phyloP scores from a whole-genome alignment of 2,797 vertebrate species.

The Todus mexicanus region DNA sequence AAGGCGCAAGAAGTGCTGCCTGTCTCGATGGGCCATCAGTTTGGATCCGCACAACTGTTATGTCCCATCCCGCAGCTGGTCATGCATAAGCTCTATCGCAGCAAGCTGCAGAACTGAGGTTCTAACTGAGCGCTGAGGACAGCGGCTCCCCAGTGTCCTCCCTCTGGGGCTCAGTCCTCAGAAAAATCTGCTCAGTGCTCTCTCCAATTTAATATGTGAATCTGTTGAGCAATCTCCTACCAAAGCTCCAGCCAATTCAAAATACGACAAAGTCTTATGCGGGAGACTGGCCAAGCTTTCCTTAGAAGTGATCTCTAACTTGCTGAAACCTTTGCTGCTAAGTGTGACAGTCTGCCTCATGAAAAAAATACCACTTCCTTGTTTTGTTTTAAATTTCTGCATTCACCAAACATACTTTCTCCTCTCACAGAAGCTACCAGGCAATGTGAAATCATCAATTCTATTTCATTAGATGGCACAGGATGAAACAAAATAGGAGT shows the following conservation, averaged over 20 bases:
- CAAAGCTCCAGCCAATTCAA: not conserved
- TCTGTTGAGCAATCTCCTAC: not conserved
- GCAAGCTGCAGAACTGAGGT: not conserved
- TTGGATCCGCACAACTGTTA: not conserved
- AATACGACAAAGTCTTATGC: not conserved
- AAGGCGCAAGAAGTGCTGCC: not conserved
- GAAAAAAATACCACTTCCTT: not conserved
- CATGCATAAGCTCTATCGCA: not conserved
- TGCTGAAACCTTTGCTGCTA: not conserved
- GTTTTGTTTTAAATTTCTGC: not conserved
- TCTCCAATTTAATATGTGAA: not conserved
- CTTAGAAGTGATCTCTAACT: not conserved
- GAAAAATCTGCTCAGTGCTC: not conserved
- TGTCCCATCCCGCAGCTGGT: not conserved
- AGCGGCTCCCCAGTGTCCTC: not conserved
- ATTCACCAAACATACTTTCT: not conserved
- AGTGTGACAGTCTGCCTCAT: not conserved
- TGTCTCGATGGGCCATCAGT: not conserved
- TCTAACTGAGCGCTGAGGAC: not conserved
- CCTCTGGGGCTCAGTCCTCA: not conserved
- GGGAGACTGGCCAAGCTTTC: not conserved
- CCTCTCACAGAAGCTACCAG: not conserved
- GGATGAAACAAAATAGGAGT: not conserved
- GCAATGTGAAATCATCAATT: not conserved
- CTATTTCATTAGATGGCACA: not conserved